phyloP scores from a whole-genome alignment of 2,797 vertebrate genomes.

The Squalus acanthias region DNA sequence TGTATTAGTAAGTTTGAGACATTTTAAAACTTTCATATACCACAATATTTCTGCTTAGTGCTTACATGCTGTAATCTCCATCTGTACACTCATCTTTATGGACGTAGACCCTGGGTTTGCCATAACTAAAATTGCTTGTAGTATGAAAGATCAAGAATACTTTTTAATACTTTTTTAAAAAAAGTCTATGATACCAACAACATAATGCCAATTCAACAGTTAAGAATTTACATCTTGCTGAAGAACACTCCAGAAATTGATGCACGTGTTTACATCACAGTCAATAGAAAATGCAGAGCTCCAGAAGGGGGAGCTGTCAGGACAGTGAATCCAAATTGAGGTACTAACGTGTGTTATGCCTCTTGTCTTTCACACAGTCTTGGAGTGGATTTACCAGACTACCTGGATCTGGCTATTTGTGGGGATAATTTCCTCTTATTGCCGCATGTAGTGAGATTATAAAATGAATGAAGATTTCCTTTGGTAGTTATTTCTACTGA shows the following conservation, averaged over 20 bases:
- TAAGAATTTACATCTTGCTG: not conserved
- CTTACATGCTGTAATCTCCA: not conserved
- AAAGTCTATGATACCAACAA: not conserved
- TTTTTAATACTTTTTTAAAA: not conserved
- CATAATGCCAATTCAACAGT: not conserved
- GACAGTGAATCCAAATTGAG: not conserved
- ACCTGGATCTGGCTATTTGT: not conserved
- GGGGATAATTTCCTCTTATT: no score
- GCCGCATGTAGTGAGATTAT: not conserved
- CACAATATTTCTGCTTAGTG: not conserved
- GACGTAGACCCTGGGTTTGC: not conserved
- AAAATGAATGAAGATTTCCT: not conserved
- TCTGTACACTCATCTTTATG: not conserved
- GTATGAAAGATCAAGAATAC: not conserved
- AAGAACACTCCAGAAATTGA: not conserved
- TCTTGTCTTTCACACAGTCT: not conserved
- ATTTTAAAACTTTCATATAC: not conserved
- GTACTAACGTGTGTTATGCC: not conserved
- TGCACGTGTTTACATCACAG: not conserved
- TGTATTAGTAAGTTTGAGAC: not conserved
- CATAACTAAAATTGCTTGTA: not conserved
- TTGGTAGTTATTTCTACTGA: not conserved
- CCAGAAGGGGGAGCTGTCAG: constrained; percentile 17
- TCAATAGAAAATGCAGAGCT: not conserved
- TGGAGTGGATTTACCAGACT: not conserved